Evolutionary conservation across 2,797 vertebrate species (phyloP).

Genomic region (Threskiornis aethiopicus): DNA sequence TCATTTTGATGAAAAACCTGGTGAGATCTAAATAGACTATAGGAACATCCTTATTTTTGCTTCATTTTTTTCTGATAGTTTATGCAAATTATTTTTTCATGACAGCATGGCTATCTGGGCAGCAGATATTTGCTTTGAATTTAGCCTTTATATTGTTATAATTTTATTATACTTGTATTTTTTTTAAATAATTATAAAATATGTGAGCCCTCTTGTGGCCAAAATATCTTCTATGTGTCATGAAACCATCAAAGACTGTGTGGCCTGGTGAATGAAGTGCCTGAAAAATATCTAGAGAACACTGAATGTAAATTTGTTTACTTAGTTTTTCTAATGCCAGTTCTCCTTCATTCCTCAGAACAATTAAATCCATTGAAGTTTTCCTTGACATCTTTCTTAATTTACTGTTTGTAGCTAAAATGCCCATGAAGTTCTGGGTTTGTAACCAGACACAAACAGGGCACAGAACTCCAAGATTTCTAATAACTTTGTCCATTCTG

Average conservation of each 20-base stretch:
- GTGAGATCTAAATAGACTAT: neutral
- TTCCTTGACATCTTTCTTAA: neutral
- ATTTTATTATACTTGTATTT: neutral
- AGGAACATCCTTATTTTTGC: neutral
- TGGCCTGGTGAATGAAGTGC: neutral
- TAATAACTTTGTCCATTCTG: neutral
- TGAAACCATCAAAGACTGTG: neutral
- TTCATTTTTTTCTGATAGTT: neutral
- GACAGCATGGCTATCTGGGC: neutral
- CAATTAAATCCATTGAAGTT: neutral
- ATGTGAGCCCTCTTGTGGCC: conserved; percentile 50
- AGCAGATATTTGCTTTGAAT: neutral
- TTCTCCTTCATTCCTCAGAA: neutral
- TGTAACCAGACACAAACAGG: neutral
- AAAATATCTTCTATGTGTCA: neutral
- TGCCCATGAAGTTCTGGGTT: neutral
- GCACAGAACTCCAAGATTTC: neutral
- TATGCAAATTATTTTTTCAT: neutral
- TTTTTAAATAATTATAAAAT: neutral
- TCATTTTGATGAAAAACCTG: neutral
- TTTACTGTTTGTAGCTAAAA: neutral
- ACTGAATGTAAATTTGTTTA: neutral
- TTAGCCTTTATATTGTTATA: neutral
- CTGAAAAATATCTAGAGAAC: neutral
- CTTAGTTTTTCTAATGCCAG: neutral